Conservation (phyloP, 2,113 vertebrate species). For the Bambusicola thoracicus region DNA sequence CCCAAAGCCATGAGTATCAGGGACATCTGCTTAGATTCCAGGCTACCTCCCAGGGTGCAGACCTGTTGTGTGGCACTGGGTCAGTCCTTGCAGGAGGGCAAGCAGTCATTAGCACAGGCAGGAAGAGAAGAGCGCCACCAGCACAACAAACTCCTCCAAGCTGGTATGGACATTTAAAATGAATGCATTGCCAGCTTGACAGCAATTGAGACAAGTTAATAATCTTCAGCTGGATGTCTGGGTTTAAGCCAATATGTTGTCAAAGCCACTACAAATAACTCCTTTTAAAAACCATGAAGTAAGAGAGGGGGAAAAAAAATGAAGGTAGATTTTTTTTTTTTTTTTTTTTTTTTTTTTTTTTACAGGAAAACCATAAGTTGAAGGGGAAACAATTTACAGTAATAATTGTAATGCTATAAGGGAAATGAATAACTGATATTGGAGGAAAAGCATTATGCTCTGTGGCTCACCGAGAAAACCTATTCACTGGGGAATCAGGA, state of each 20-base stretch:
- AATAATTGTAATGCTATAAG: not conserved
- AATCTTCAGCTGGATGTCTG: not conserved
- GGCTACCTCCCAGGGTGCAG: not conserved
- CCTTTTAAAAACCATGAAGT: not conserved
- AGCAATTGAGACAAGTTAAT: not conserved
- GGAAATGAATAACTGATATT: not conserved
- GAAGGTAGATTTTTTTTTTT: not conserved
- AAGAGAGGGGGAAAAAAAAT: accelerated
- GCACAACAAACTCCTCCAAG: not conserved
- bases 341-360: too few species aligned
- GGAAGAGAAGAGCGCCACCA: not conserved
- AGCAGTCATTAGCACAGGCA: not conserved
- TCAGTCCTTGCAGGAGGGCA: not conserved
- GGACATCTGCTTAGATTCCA: not conserved
- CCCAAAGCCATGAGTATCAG: not conserved
- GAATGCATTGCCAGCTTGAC: not conserved
- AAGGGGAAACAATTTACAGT: not conserved
- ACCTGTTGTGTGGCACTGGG: not conserved
- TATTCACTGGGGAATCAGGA: not conserved
- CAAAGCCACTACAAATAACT: not conserved
- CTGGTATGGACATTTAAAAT: not conserved
- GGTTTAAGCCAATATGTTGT: not conserved
- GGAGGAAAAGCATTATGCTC: not conserved
- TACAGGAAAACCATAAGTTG: not conserved
- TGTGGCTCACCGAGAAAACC: not conserved